These are phyloP conservation scores for Hedychridium roseum DNA, from an alignment of 2,888 invertebrate genomes.

Conservation along the genomic window DNA sequence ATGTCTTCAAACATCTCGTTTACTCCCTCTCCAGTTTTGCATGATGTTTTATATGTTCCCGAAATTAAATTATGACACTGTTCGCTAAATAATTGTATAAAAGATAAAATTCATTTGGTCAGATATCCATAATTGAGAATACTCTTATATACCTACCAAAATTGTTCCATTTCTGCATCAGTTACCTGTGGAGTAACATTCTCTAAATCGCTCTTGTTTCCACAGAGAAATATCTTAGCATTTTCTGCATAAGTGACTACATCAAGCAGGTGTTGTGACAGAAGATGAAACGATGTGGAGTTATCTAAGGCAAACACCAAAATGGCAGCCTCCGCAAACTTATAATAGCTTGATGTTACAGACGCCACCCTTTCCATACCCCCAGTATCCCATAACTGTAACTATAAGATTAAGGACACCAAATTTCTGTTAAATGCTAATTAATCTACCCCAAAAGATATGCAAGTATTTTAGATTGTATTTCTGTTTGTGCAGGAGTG, in stretches of 20 bases:
- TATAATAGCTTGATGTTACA: constrained; percentile 94
- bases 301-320: constrained; percentile 91
- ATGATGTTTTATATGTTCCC: constrained; percentile 88
- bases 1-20: constrained; percentile 93
- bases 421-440: no score
- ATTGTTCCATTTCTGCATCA: constrained; percentile 87
- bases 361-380: constrained; percentile 97
- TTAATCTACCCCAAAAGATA: no score
- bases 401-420: constrained; percentile 66
- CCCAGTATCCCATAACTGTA: constrained; percentile 96
- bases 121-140: background rate
- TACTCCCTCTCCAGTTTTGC: constrained; percentile 85
- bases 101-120: background rate
- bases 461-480: no score
- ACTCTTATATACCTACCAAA: constrained; percentile 70
- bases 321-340: constrained; percentile 93
- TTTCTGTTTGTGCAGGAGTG: no score
- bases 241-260: constrained; percentile 94
- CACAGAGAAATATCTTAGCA: constrained; percentile 94
- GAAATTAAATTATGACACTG: constrained; percentile 92
- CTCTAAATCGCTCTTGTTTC: constrained; percentile 88
- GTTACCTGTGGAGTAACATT: constrained; percentile 79
- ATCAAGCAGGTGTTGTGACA: constrained; percentile 92
- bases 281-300: constrained; percentile 88
- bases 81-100: constrained; percentile 69